Evolutionary conservation across 2,888 invertebrate genomes (phyloP).

Genomic region (Hartigia nigra): DNA sequence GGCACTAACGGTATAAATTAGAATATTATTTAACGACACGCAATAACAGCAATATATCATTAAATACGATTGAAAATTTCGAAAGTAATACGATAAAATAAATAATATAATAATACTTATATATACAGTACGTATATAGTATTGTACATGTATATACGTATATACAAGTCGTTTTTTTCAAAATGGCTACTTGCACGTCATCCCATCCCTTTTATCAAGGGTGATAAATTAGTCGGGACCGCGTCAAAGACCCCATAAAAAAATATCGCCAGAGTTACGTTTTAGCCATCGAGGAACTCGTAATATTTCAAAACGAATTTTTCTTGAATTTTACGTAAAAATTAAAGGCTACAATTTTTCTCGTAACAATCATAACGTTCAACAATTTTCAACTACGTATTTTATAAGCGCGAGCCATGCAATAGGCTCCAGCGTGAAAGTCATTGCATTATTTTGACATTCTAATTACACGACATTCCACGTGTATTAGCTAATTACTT

Average conservation of each 20-base stretch:
- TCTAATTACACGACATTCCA: not conserved
- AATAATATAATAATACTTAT: not conserved
- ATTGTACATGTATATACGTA: not conserved
- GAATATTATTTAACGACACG: conserved; percentile 42
- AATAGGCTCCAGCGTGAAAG: not conserved
- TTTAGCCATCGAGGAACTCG: not conserved
- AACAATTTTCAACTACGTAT: not conserved
- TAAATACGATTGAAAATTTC: not conserved
- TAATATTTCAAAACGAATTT: not conserved
- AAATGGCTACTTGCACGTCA: conserved; percentile 47
- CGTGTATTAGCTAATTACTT: not conserved
- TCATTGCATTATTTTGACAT: not conserved
- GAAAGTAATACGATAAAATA: not conserved
- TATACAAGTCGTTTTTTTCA: conserved; percentile 19
- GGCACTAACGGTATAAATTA: conserved; percentile 24
- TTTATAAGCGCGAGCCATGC: not conserved
- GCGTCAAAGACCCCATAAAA: conserved; percentile 33
- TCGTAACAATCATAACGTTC: not conserved
- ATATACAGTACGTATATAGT: not conserved
- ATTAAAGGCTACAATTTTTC: not conserved
- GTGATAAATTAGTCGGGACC: conserved; percentile 49
- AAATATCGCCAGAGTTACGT: not conserved
- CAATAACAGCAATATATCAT: not conserved
- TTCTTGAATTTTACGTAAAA: not conserved
- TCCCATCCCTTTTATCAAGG: conserved; percentile 40